phyloP scores from a whole-genome alignment of 2,797 vertebrate genomes.

The Danio kyathit region DNA sequence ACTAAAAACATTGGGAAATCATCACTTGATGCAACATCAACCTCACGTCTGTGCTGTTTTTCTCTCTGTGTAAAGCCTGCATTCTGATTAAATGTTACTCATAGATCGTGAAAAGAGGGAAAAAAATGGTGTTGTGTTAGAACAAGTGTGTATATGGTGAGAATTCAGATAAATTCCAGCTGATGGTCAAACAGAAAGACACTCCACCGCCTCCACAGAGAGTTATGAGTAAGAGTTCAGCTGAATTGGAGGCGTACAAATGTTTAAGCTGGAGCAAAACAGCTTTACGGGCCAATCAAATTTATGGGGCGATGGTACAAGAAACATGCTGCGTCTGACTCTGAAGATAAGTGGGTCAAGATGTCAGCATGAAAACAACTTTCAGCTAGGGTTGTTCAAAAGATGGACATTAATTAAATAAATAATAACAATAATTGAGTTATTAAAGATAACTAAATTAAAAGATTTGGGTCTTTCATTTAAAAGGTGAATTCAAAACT shows the following conservation, averaged over 20 bases:
- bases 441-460: too few species aligned
- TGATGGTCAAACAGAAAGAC: constrained; percentile 75
- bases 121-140: too few species aligned
- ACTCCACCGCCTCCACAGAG: constrained; percentile 73
- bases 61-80: neutral
- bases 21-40: constrained; percentile 7
- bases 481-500: too few species aligned
- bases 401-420: neutral
- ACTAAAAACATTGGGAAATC: neutral
- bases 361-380: neutral
- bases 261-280: constrained; percentile 74
- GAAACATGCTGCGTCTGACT: neutral
- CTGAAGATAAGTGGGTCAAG: neutral
- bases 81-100: constrained; percentile 3
- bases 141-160: constrained; percentile 1
- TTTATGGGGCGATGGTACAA: constrained; percentile 7
- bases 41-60: neutral
- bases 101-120: neutral
- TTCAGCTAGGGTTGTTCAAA: neutral
- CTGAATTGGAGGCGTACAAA: constrained; percentile 77
- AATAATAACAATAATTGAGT: too few species aligned
- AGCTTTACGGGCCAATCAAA: constrained; percentile 45
- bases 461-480: too few species aligned
- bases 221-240: constrained; percentile 80
- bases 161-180: constrained; percentile 46